These are phyloP conservation scores for Argya squamiceps DNA, from an alignment of 2,797 vertebrate species.

Conservation along the genomic window DNA sequence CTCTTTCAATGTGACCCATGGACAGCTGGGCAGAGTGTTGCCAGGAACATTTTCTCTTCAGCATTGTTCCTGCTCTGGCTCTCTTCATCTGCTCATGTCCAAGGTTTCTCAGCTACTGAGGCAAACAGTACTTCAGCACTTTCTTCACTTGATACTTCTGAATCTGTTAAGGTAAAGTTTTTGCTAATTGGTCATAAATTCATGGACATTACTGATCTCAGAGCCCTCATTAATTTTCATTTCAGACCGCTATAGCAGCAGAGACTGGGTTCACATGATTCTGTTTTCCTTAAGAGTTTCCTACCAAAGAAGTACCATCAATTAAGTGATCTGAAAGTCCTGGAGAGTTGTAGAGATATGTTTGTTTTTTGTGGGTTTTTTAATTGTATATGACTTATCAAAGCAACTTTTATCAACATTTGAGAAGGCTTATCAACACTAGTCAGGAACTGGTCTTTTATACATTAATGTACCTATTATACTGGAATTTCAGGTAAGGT, in stretches of 20 bases:
- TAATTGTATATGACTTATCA: background rate
- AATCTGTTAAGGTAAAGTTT: conserved; percentile 14
- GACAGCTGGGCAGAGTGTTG: background rate
- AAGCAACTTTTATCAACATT: background rate
- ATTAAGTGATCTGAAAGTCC: background rate
- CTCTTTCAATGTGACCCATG: background rate
- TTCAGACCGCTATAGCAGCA: background rate
- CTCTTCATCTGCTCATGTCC: background rate
- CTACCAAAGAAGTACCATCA: background rate
- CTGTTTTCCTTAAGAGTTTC: background rate
- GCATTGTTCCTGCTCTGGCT: background rate
- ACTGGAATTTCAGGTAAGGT: background rate
- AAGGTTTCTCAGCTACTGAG: background rate
- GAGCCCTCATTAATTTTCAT: background rate
- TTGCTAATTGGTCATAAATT: conserved; percentile 20
- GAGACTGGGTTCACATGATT: background rate
- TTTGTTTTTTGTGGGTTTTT: background rate
- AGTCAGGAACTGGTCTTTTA: background rate
- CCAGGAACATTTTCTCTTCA: conserved; percentile 36
- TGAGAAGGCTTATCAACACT: background rate
- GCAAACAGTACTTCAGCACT: background rate
- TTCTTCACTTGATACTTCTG: background rate
- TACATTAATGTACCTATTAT: background rate
- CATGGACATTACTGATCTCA: background rate
- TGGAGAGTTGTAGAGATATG: background rate